Evolutionary conservation across 2,797 vertebrate species (phyloP).

Genomic region (Tragelaphus eurycerus): DNA sequence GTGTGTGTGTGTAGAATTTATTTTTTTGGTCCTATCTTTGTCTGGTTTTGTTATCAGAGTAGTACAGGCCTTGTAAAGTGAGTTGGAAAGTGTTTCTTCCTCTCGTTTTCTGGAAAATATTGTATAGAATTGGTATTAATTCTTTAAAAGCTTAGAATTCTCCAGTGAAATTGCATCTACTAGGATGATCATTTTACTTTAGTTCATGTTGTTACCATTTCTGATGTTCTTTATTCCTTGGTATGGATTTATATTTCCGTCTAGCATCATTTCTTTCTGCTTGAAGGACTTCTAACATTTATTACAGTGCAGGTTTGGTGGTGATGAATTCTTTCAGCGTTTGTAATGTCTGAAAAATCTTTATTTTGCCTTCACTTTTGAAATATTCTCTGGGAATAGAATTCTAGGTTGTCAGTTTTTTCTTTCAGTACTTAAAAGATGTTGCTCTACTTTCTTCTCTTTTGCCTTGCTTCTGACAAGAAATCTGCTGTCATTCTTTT

Average conservation of each 20-base stretch:
- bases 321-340: conserved; percentile 11
- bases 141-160: neutral
- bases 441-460: neutral
- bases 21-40: neutral
- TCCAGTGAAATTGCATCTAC: neutral
- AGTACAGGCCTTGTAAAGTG: neutral
- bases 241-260: neutral
- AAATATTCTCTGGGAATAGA: conserved; percentile 43
- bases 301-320: neutral
- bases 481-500: conserved; percentile 7
- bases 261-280: neutral
- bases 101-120: neutral
- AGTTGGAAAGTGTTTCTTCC: neutral
- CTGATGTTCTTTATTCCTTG: neutral
- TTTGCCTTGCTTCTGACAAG: conserved; percentile 13
- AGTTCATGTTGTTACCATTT: conserved; percentile 16
- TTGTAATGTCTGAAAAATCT: conserved; percentile 33
- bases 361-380: conserved; percentile 39
- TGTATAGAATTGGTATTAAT: neutral
- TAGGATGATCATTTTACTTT: conserved; percentile 20
- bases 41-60: neutral
- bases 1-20: neutral
- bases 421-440: neutral
- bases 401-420: conserved; percentile 22
- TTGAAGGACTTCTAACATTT: neutral